Evolutionary conservation across 2,888 invertebrate genomes (phyloP), one percentile per base, ranked within the genome.

Genomic region (Dicroscelio sp.): DNA sequence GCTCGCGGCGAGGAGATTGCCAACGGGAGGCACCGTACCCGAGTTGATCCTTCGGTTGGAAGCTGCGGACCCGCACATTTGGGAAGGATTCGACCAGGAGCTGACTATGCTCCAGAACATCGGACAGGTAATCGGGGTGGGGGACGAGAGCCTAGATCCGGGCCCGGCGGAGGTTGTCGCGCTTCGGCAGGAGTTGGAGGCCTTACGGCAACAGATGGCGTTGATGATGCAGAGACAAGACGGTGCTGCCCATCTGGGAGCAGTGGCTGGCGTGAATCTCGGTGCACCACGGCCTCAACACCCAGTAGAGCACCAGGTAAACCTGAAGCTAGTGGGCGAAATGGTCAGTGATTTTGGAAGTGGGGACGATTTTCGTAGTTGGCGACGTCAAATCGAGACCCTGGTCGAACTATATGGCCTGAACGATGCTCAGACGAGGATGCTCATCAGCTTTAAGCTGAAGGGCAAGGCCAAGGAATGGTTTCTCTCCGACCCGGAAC

Each of bases 401-500:
- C 14, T 69, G 2, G 25, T 31, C 25, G 38, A 4, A 25, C 38
- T 38, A 5, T 38, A 69, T 14, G 67, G 20, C 2, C n/a, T 69
- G 31, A 25, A 31, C 17, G 67, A 69, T 23, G 67, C 38, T 10
- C n/a, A 23, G 20, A 20, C 30, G 2, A 23, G 58, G 20, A 86
- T 93, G 2, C 55, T 94, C 17, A 80, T 92, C n/a, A 80, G 90
- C 5, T 90, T 76, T 17, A 87, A 84, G 35, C 60, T 93, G 14
- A 93, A 79, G n/a, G 88, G 79, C 1, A 65, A 82, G 60, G 93
- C 94, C 0, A 69, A 85, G 17, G 82, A 84, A 23, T 93, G 93
- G 91, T 92, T 92, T 23, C 91, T 90, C 4, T 92, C 88, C 0
- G 84, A 83, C 30, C 87, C 92, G 0, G 92, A 92, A 1, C 85